Evolutionary conservation across 2,113 vertebrate genomes (phyloP).

Genomic region (Paratilapia polleni): DNA sequence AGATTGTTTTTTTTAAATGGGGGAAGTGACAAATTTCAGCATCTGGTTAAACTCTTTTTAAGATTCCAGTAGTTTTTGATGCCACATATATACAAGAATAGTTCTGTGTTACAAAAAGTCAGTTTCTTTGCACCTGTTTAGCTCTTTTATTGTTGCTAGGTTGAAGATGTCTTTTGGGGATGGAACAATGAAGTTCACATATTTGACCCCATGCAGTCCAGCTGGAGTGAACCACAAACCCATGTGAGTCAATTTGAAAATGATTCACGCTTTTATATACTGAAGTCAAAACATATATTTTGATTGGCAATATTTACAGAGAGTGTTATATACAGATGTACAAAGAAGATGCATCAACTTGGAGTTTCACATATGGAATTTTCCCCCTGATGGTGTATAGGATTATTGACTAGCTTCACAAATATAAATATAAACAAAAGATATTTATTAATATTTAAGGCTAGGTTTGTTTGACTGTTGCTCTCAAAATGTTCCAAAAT

Average conservation of each 20-base stretch:
- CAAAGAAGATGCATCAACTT: too few relatives aligned
- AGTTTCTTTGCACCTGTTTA: neutral
- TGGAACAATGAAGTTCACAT: constrained; percentile 96
- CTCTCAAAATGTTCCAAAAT: neutral
- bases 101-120: neutral
- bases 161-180: constrained; percentile 91
- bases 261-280: neutral
- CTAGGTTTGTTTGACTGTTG: neutral
- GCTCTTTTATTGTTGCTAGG: constrained; percentile 69
- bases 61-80: neutral
- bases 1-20: neutral
- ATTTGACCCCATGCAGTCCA: constrained; percentile 86
- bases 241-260: constrained; percentile 76
- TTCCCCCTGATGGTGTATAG: neutral
- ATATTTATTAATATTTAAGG: neutral
- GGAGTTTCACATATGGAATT: neutral
- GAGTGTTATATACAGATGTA: too few relatives aligned
- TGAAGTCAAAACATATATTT: neutral
- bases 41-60: neutral
- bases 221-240: constrained; percentile 88
- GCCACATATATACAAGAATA: neutral
- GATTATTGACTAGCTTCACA: neutral
- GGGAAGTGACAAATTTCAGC: neutral
- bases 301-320: too few relatives aligned
- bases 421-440: neutral